Evolutionary conservation across 2,797 vertebrate species (phyloP).

Genomic region (Oryzias dopingdopingensis): DNA sequence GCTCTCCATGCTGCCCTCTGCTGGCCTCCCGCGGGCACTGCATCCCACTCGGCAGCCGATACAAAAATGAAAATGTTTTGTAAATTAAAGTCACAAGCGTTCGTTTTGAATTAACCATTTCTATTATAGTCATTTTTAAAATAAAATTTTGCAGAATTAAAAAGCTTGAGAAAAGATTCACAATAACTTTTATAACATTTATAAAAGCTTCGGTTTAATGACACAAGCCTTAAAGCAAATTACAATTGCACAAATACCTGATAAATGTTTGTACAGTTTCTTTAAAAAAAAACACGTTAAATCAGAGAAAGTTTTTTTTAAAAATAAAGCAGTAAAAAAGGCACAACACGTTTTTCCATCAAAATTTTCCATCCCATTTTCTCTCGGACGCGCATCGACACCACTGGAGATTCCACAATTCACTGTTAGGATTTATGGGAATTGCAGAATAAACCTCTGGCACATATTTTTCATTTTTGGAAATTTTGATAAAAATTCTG

Average conservation of each 20-base stretch:
- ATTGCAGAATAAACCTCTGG: too few relatives aligned
- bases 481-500: too few relatives aligned
- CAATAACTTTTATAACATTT: conserved; percentile 28
- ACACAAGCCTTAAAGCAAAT: conserved; percentile 54
- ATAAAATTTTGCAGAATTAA: background rate
- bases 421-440: background rate
- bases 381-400: conserved; percentile 3
- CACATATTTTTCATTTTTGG: too few relatives aligned
- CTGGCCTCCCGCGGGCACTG: conserved; percentile 29
- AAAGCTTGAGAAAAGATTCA: conserved; percentile 6
- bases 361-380: conserved; percentile 14
- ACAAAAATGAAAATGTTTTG: background rate
- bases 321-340: conserved; percentile 33
- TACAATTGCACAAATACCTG: conserved; percentile 50
- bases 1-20: conserved; percentile 53
- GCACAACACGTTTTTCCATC: conserved; percentile 24
- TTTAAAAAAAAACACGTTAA: conserved; percentile 24
- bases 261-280: conserved; percentile 42
- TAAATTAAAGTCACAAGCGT: too few relatives aligned
- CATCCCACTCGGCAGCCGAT: background rate
- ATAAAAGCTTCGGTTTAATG: conserved; percentile 64
- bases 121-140: too few relatives aligned
- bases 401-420: background rate
- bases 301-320: conserved; percentile 39
- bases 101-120: too few relatives aligned